phyloP scores from a whole-genome alignment of 2,113 vertebrate genomes.

The Ptyas mucosa region DNA sequence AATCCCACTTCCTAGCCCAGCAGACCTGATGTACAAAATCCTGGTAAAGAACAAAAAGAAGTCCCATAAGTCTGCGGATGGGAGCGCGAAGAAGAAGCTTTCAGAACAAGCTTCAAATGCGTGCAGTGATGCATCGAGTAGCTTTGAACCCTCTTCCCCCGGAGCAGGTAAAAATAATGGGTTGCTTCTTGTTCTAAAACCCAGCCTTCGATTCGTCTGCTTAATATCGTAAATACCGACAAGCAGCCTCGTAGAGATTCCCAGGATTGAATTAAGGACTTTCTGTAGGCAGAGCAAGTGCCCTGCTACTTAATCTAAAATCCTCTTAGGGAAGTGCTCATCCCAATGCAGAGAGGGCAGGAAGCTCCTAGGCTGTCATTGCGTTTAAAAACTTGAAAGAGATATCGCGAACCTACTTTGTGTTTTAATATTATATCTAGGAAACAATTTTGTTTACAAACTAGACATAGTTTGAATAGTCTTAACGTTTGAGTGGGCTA shows the following conservation, averaged over 20 bases:
- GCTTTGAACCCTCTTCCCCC: constrained; percentile 92
- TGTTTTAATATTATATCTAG: neutral
- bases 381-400: neutral
- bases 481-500: neutral
- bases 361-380: neutral
- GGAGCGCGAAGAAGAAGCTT: constrained; percentile 91
- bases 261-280: neutral
- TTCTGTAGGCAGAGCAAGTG: neutral
- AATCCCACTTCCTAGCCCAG: constrained; percentile 88
- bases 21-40: constrained; percentile 95
- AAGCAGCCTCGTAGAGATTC: neutral
- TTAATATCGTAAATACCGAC: neutral
- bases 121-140: constrained; percentile 88
- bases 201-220: neutral
- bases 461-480: neutral
- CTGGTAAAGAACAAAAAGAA: constrained; percentile 99
- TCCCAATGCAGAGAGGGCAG: neutral
- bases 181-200: neutral
- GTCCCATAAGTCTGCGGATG: constrained; percentile 85
- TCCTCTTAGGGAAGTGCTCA: neutral
- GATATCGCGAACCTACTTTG: neutral
- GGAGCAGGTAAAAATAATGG: constrained; percentile 77
- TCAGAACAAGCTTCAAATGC: constrained; percentile 91
- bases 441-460: neutral
- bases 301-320: neutral